Base-by-base conservation (phyloP, 2,888 invertebrate species). In the Chloromyia formosa region DNA sequence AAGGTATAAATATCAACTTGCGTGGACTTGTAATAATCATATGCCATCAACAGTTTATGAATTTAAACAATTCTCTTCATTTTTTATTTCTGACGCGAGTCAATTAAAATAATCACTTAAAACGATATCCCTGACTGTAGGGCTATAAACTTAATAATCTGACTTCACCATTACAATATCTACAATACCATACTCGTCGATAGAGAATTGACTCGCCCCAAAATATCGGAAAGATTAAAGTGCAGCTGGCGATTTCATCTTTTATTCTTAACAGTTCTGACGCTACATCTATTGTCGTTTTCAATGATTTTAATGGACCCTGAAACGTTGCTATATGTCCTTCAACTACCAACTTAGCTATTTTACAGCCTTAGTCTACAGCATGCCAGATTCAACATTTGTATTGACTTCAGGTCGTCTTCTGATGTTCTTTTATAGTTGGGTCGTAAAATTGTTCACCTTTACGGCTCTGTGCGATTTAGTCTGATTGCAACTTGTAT, bases 221-320 rank as follows among this genome's bases (percentile, higher is more conserved):
- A 16, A 56, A 16, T 56, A 20, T 23, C 42, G 58, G 42, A 40
- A 12, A 56, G 42, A 71, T 71, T 71, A 71, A 71, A 71, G 58
- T 58, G 22, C 56, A 71, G 40, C 58, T 58, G 71, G 40, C 16
- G 40, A 73, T 49, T 53, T 27, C 49, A 49, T 54, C 62, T 73
- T 16, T 49, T 54, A 64, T 73, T 20, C 40, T 73, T 23, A 27
- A 27, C 71, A 20, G 40, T 14, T 20, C 22, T n/a, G 20, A 49
- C 18, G 18, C 60, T 53, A 76, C 56, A 56, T 56, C 74, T 40
- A 69, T 74, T 76, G 74, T 64, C 74, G 64, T 76, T 76, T 35
- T 76, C 76, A 76, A 76, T 76, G 74, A 76, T 76, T 76, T 76
- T 76, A 76, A 76, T 76, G 74, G 74, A 72, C 66, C 35, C 71